Evolutionary conservation across 2,888 invertebrate genomes (phyloP).

Genomic region (Aproaerema taeniolella): DNA sequence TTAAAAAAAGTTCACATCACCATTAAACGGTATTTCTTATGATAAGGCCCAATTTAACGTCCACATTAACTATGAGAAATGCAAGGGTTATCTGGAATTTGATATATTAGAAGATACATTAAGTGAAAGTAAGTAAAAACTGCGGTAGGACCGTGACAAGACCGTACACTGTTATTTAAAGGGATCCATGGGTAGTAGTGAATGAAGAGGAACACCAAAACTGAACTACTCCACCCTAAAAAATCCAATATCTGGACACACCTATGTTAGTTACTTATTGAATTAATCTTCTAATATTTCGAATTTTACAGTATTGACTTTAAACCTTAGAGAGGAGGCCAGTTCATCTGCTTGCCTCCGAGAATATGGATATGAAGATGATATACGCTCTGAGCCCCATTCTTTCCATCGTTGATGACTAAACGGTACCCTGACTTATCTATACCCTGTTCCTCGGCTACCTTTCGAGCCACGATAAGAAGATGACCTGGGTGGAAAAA

Average conservation of each 20-base stretch:
- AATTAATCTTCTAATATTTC: too few species aligned
- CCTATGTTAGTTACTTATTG: background rate
- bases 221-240: background rate
- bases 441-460: slow-evolving; percentile 86
- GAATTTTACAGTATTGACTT: slow-evolving; percentile 4
- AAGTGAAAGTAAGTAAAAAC: too few species aligned
- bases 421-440: slow-evolving; percentile 88
- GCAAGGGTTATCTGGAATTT: too few species aligned
- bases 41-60: too few species aligned
- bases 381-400: slow-evolving; percentile 96
- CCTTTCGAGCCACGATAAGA: slow-evolving; percentile 87
- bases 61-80: too few species aligned
- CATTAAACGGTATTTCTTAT: too few species aligned
- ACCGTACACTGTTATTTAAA: background rate
- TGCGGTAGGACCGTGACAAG: background rate
- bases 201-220: background rate
- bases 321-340: slow-evolving; percentile 99
- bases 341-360: slow-evolving; percentile 94
- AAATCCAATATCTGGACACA: background rate
- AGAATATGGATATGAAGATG: slow-evolving; percentile 97
- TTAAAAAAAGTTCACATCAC: too few species aligned
- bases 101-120: too few species aligned
- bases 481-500: too few species aligned
- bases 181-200: background rate
- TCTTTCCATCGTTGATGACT: slow-evolving; percentile 93